Conservation (phyloP, 2,888 invertebrate genomes). For the Drosophila cracens region DNA sequence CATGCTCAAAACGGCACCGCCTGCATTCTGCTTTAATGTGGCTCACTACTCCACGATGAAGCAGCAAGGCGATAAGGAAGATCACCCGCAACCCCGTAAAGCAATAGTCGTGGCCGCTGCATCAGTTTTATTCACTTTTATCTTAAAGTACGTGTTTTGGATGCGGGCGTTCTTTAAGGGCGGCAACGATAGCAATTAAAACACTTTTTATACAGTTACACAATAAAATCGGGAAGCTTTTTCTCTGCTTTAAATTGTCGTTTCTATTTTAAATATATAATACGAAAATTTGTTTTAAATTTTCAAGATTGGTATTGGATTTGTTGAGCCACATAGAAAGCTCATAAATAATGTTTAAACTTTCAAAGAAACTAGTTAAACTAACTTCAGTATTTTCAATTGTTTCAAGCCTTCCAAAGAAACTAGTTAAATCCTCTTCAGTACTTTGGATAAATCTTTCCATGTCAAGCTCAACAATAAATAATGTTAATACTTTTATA, state of each 20-base stretch:
- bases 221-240: background rate
- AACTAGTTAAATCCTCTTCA: background rate
- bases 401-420: background rate
- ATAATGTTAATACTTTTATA: background rate
- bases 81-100: background rate
- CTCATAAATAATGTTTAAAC: background rate
- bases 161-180: constrained; percentile 1
- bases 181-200: background rate
- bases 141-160: constrained; percentile 58
- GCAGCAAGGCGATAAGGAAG: background rate
- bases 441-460: background rate
- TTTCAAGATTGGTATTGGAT: background rate
- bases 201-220: background rate
- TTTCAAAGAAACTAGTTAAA: background rate
- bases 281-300: background rate
- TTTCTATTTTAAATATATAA: background rate
- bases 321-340: background rate
- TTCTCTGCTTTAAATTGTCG: background rate
- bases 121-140: constrained; percentile 45
- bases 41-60: constrained; percentile 25
- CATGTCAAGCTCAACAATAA: background rate
- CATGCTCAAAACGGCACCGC: background rate
- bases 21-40: background rate
- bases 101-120: constrained; percentile 13
- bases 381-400: background rate